Percentiles rank a stretch among this genome's conserved stretches.
Conservation (phyloP, 2,113 vertebrate genomes). For the Aptenodytes patagonicus region DNA sequence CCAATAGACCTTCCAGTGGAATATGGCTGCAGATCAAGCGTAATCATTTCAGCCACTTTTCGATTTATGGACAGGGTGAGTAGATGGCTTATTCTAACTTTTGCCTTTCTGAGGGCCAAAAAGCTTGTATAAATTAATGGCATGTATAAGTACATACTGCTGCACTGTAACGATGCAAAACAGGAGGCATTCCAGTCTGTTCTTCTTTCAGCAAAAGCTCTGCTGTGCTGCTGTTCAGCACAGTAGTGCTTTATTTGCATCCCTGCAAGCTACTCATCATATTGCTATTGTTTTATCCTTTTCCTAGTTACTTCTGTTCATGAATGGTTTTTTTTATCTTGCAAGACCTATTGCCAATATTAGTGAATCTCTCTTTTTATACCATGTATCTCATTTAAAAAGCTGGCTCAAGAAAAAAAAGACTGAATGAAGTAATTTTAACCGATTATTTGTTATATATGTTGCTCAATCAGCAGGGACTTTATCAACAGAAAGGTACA, state of each 20-base stretch:
- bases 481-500: background rate
- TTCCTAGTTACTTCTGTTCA: background rate
- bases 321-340: background rate
- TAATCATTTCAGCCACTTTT: slow-evolving; percentile 32
- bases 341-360: background rate
- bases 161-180: background rate
- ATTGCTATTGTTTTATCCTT: background rate
- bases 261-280: background rate
- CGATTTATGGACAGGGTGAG: background rate
- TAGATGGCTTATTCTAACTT: slow-evolving; percentile 5
- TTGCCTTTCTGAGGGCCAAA: background rate
- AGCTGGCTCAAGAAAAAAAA: background rate
- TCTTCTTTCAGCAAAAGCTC: background rate
- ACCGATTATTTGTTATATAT: background rate
- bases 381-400: background rate
- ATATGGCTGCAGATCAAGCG: slow-evolving; percentile 11
- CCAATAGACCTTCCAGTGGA: slow-evolving; percentile 16
- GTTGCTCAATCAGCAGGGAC: background rate
- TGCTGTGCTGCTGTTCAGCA: background rate
- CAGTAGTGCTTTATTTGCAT: background rate
- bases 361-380: background rate
- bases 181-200: slow-evolving; percentile 14
- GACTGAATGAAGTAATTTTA: background rate
- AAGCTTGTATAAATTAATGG: slow-evolving; percentile 38
- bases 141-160: slow-evolving; percentile 7